Evolutionary conservation across 2,797 vertebrate species (phyloP), one percentile per base, ranked within the genome.

Genomic region (Amphiprion clarkii): DNA sequence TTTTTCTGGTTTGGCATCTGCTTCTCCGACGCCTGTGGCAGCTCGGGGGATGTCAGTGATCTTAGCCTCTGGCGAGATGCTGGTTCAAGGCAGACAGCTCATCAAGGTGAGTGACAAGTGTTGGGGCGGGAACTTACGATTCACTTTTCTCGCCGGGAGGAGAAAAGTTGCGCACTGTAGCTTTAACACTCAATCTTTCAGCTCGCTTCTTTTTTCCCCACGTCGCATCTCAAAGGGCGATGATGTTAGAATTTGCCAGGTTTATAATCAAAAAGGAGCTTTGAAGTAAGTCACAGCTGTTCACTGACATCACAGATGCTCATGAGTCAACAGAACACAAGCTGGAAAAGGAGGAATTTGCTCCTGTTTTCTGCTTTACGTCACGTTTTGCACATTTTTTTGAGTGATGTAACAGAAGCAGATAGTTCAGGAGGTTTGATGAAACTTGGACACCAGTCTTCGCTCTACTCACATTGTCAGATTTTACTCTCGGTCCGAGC

Each of bases 51-150:
- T 56, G 78, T 82, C 75, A 73, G 81, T 53, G 80, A 86, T 77
- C 79, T 78, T 48, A 48, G 84, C 89, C 78, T 16, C 3, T 2
- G 79, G 90, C 67, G 13, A 78, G 81, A 81, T 9, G 72, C 65
- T 14, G 81, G 67, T 87, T 73, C 61, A 57, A 69, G 51, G 69
- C 67, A 81, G 85, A 84, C 87, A 72, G 66, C 77, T 84, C 84
- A 78, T 90, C 90, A 88, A 76, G 69, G 69, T 85, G 85, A 89
- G 74, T 88, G 91, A 91, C 90, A 82, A 66, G 78, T 71, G 79
- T 67, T 58, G 74, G 74, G 79, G 68, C 14, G 39, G 78, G 59
- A 81, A 77, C 51, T 58, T 42, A 40, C 46, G 12, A 67, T 82
- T 74, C 54, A 48, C 55, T 79, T 76, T 67, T 27, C 51, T 21